Conservation (phyloP, 2,113 vertebrate species). For the Thunnus maccoyii region DNA sequence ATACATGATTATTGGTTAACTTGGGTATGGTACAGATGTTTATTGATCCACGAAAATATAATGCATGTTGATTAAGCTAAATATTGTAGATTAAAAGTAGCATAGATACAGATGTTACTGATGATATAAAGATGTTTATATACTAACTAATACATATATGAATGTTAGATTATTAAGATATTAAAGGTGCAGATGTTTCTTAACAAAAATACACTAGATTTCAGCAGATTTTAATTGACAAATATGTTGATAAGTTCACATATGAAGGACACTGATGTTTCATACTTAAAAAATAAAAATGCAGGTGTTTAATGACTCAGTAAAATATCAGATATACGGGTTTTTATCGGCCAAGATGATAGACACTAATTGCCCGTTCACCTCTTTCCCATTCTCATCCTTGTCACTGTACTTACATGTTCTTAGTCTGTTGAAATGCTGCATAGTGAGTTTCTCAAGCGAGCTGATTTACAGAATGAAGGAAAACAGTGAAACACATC, state of each 20-base stretch:
- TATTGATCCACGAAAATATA: slow-evolving; percentile 33
- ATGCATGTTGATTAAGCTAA: slow-evolving; percentile 10
- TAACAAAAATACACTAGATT: not conserved
- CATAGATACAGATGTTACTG: not conserved
- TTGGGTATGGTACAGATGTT: not conserved
- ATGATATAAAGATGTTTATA: slow-evolving; percentile 7
- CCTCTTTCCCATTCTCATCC: slow-evolving; percentile 4
- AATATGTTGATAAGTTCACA: not conserved
- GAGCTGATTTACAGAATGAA: not conserved
- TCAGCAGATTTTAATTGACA: slow-evolving; percentile 5
- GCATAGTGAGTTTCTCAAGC: not conserved
- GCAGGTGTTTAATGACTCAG: not conserved
- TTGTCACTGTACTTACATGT: not conserved
- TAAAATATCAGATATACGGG: not conserved
- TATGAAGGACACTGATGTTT: not conserved
- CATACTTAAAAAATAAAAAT: slow-evolving; percentile 14
- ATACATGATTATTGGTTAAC: slow-evolving; percentile 41
- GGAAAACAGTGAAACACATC: not conserved
- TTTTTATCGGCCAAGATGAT: slow-evolving; percentile 6
- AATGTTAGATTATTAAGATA: not conserved
- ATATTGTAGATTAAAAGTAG: not conserved
- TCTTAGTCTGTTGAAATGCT: not conserved
- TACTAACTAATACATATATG: not conserved
- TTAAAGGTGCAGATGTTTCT: not conserved
- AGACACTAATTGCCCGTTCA: slow-evolving; percentile 28